phyloP scores from a whole-genome alignment of 1,140 invertebrate species.

The Cryptotermes secundus region DNA sequence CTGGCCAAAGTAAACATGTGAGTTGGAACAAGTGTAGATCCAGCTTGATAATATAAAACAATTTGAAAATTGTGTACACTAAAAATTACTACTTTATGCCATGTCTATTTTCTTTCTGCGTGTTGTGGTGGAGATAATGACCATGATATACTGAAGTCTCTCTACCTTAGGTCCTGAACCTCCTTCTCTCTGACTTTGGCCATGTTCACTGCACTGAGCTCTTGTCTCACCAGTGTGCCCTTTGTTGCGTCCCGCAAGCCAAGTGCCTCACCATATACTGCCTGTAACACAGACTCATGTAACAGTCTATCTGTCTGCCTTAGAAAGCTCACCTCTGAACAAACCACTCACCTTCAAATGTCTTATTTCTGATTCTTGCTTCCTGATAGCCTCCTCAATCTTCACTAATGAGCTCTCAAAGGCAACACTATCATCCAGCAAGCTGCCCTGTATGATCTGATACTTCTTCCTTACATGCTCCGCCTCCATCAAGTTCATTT shows the following conservation, averaged over 20 bases:
- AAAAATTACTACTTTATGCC: too few species aligned
- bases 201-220: conserved; percentile 61
- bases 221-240: conserved; percentile 63
- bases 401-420: conserved; percentile 71
- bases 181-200: conserved; percentile 63
- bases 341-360: conserved; percentile 57
- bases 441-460: conserved; percentile 64
- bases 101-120: too few species aligned
- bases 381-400: conserved; percentile 62
- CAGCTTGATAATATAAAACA: too few species aligned
- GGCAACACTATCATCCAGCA: conserved; percentile 45
- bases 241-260: conserved; percentile 65
- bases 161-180: conserved; percentile 53
- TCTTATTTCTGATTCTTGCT: conserved; percentile 69
- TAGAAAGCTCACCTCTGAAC: conserved; percentile 8
- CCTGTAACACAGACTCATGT: conserved; percentile 45
- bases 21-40: too few species aligned
- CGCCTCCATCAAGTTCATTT: conserved; percentile 77
- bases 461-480: conserved; percentile 77
- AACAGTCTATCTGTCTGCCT: not conserved
- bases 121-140: not conserved
- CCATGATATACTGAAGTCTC: not conserved
- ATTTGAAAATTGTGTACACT: too few species aligned
- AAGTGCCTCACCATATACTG: conserved; percentile 66
- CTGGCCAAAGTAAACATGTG: conserved; percentile 40